phyloP scores from a whole-genome alignment of 2,797 vertebrate genomes.

The Eupleurogrammus muticus region DNA sequence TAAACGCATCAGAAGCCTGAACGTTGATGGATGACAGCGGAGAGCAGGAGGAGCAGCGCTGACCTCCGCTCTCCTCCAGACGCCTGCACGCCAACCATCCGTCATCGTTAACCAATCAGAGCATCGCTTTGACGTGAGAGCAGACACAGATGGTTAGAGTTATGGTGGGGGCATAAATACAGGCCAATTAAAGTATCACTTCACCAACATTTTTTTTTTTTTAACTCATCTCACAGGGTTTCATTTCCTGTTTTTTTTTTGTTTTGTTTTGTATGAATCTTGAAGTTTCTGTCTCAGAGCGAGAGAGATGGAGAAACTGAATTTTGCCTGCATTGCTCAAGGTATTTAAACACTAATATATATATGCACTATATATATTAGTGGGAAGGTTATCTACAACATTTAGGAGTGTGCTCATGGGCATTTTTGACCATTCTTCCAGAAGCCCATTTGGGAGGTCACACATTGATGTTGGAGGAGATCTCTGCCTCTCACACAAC shows the following conservation, averaged over 20 bases:
- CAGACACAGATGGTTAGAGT: conserved; percentile 17
- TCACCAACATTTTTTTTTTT: conserved; percentile 13
- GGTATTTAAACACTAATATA: neutral
- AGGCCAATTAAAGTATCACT: neutral
- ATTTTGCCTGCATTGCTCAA: neutral
- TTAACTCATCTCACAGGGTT: too few relatives aligned
- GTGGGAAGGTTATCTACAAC: too few relatives aligned
- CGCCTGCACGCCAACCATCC: conserved; percentile 23
- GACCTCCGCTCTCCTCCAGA: conserved; percentile 16
- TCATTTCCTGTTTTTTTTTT: too few relatives aligned
- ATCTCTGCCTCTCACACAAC: too few relatives aligned
- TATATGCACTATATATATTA: too few relatives aligned
- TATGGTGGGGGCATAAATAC: conserved; percentile 14
- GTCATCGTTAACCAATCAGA: conserved; percentile 46
- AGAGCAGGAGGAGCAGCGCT: conserved; percentile 24
- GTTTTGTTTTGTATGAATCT: neutral
- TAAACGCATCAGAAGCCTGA: conserved; percentile 34
- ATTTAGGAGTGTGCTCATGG: too few relatives aligned
- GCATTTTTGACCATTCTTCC: too few relatives aligned
- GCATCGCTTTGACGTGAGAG: conserved; percentile 25
- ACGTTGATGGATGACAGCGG: conserved; percentile 37
- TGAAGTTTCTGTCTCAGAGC: too few relatives aligned
- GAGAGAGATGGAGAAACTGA: neutral
- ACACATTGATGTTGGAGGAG: too few relatives aligned
- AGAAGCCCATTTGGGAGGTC: too few relatives aligned